Percentiles rank a stretch among this genome's conserved stretches.
These are phyloP conservation scores for Acleris emargana DNA, from an alignment of 2,888 invertebrate genomes.

Conservation along the genomic window DNA sequence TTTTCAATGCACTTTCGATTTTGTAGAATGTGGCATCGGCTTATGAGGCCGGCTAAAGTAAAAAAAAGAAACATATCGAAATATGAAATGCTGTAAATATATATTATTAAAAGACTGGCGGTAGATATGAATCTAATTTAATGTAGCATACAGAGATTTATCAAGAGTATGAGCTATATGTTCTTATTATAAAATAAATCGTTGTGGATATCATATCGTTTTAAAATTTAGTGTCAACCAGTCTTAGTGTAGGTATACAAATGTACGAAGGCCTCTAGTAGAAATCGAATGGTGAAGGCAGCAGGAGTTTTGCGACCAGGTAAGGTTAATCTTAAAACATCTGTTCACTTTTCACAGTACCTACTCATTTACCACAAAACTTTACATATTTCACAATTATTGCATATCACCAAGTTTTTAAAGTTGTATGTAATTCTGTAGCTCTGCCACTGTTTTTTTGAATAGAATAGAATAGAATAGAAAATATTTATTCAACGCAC, in stretches of 20 bases:
- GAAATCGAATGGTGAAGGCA: slow-evolving; percentile 6
- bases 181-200: slow-evolving; percentile 46
- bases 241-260: slow-evolving; percentile 29
- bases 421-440: too few species aligned
- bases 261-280: slow-evolving; percentile 28
- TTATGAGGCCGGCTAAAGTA: slow-evolving; percentile 48
- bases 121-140: slow-evolving; percentile 43
- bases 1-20: slow-evolving; percentile 59
- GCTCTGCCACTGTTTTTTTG: too few species aligned
- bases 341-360: too few species aligned
- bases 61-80: slow-evolving; percentile 60
- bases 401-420: too few species aligned
- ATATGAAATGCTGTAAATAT: slow-evolving; percentile 61
- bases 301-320: slow-evolving; percentile 18
- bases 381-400: too few species aligned
- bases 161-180: slow-evolving; percentile 42
- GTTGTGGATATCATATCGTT: slow-evolving; percentile 43
- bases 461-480: too few species aligned
- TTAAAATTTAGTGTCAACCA: slow-evolving; percentile 28
- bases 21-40: slow-evolving; percentile 54
- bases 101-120: slow-evolving; percentile 59
- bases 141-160: slow-evolving; percentile 42
- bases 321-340: slow-evolving; percentile 4
- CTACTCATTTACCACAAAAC: too few species aligned
- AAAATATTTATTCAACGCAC: too few species aligned